Conservation (phyloP, 2,888 invertebrate species). For the Cosmopolites sordidus region DNA sequence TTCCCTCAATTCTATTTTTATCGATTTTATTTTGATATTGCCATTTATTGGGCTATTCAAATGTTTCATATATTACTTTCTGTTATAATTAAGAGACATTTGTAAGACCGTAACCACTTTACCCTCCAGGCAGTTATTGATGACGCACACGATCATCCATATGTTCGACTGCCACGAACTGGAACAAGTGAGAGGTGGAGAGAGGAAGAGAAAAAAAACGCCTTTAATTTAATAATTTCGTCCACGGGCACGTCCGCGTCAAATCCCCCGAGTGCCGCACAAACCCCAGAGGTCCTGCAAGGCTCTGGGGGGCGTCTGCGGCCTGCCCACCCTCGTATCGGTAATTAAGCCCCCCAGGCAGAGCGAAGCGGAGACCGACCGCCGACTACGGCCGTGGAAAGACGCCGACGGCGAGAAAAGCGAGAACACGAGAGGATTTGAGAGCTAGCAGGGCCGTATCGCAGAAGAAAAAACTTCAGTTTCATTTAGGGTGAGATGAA, state of each 20-base stretch:
- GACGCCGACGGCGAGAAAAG: slow-evolving; percentile 13
- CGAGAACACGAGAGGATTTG: slow-evolving; percentile 26
- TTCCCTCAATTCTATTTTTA: too few species aligned
- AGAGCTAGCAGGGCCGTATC: slow-evolving; percentile 12
- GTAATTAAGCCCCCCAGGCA: slow-evolving; percentile 26
- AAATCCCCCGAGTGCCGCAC: slow-evolving; percentile 3
- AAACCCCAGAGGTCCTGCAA: slow-evolving; percentile 20
- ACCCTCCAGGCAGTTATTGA: too few species aligned
- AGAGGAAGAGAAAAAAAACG: slow-evolving; percentile 5
- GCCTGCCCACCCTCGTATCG: slow-evolving; percentile 22
- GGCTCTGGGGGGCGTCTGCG: slow-evolving; percentile 14
- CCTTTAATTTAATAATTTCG: slow-evolving; percentile 25
- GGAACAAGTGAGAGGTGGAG: too few species aligned
- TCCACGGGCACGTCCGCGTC: slow-evolving; percentile 24
- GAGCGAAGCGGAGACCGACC: slow-evolving; percentile 5
- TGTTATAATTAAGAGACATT: too few species aligned
- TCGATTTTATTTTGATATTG: too few species aligned
- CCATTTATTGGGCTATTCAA: too few species aligned
- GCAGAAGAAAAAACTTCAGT: too few species aligned
- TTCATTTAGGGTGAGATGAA: too few species aligned
- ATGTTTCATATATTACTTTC: too few species aligned
- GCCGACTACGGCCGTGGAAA: slow-evolving; percentile 17
- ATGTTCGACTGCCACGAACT: too few species aligned
- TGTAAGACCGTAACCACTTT: too few species aligned
- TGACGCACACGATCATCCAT: too few species aligned